phyloP scores from a whole-genome alignment of 1,140 invertebrate species.

The Parasteatoda tepidariorum region DNA sequence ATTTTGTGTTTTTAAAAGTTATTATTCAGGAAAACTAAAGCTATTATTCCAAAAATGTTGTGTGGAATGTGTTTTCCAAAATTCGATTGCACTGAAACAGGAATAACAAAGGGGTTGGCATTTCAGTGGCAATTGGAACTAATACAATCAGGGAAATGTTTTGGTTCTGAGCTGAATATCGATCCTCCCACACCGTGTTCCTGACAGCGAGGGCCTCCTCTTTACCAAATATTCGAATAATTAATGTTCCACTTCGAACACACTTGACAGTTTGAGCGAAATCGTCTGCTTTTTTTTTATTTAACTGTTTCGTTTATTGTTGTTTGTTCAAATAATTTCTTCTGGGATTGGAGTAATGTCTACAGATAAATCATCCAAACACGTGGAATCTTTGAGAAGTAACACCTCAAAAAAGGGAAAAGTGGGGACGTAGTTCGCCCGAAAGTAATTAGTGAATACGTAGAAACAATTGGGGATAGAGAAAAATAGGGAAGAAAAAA shows the following conservation, averaged over 20 bases:
- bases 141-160: background rate
- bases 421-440: too few species aligned
- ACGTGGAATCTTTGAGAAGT: background rate
- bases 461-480: slow-evolving; percentile 1
- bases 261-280: background rate
- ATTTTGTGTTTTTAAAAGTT: too few species aligned
- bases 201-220: slow-evolving; percentile 3
- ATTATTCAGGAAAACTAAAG: too few species aligned
- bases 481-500: background rate
- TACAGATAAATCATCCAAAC: slow-evolving; percentile 9
- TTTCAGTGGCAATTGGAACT: background rate
- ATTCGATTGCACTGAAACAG: background rate
- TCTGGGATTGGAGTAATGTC: background rate
- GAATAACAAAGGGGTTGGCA: background rate
- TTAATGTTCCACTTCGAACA: background rate
- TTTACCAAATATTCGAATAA: slow-evolving; percentile 24
- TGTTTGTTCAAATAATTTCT: background rate
- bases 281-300: background rate
- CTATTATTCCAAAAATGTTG: too few species aligned
- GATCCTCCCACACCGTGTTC: slow-evolving; percentile 22
- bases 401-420: background rate
- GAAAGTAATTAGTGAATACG: background rate
- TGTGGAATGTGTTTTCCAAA: background rate
- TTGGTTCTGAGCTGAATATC: background rate
- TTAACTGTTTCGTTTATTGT: background rate